phyloP scores from a whole-genome alignment of 2,797 vertebrate genomes.

The Lepilemur ruficaudatus region DNA sequence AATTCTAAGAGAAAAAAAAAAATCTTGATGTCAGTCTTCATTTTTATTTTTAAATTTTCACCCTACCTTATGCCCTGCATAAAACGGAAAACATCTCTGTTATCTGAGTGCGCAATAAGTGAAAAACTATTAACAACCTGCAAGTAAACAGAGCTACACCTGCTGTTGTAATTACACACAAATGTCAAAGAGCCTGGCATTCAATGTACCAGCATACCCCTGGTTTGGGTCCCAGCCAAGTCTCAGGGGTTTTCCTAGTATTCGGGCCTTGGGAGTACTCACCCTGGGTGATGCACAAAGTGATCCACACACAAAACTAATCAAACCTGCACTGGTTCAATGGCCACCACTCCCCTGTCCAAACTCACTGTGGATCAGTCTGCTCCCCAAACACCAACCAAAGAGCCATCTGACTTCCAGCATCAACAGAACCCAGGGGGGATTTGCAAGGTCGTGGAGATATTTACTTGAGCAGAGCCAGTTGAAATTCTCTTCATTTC shows the following conservation, averaged over 20 bases:
- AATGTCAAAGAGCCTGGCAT: neutral
- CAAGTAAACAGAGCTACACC: neutral
- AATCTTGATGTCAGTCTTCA: neutral
- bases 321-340: neutral
- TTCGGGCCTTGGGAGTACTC: neutral
- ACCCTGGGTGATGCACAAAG: neutral
- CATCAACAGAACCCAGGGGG: neutral
- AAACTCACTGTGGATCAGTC: neutral
- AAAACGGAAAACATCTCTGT: neutral
- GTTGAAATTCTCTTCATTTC: neutral
- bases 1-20: neutral
- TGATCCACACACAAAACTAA: neutral
- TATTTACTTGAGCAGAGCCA: neutral
- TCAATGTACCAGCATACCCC: accelerated
- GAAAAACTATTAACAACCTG: neutral
- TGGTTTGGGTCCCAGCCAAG: neutral
- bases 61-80: neutral
- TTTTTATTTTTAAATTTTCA: slow-evolving; percentile 9
- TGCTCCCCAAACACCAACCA: neutral
- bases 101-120: neutral
- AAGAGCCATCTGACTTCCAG: neutral
- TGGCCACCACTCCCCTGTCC: neutral
- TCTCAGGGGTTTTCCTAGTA: neutral
- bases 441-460: neutral
- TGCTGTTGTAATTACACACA: neutral